These are phyloP conservation scores for Galagoides demidoff DNA, from an alignment of 2,797 vertebrate species.

Conservation along the genomic window DNA sequence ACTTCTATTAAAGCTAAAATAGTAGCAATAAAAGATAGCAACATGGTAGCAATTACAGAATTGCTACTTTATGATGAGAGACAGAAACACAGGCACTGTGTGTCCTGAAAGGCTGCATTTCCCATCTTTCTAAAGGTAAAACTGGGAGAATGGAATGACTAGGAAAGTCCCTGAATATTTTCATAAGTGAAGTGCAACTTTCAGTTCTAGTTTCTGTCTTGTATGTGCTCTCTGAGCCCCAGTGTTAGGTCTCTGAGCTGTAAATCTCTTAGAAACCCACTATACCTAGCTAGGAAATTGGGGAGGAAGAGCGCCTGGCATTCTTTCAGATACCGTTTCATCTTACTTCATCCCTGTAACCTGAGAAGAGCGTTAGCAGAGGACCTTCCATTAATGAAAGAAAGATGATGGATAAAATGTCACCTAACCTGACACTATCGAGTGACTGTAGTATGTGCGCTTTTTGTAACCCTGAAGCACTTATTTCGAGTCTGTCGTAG, in stretches of 20 bases:
- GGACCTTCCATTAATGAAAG: constrained; percentile 61
- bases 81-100: neutral
- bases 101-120: neutral
- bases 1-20: neutral
- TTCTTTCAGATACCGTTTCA: constrained; percentile 38
- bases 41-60: neutral
- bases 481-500: constrained; percentile 37
- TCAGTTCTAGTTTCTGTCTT: neutral
- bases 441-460: neutral
- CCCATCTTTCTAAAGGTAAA: neutral
- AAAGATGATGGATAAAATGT: constrained; percentile 61
- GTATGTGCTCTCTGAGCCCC: neutral
- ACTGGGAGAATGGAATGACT: neutral
- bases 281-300: neutral
- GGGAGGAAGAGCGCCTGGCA: neutral
- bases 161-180: neutral
- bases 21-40: too few relatives aligned
- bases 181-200: neutral
- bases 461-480: constrained; percentile 72
- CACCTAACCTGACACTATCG: constrained; percentile 2
- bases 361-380: constrained; percentile 26
- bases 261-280: neutral
- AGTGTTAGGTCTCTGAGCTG: neutral
- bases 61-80: neutral
- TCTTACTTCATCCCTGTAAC: constrained; percentile 39